A percentile compares a stretch with the other conserved stretches of the same genome.
phyloP scores from a whole-genome alignment of 2,888 invertebrate species.

The Chorisops tibialis region DNA sequence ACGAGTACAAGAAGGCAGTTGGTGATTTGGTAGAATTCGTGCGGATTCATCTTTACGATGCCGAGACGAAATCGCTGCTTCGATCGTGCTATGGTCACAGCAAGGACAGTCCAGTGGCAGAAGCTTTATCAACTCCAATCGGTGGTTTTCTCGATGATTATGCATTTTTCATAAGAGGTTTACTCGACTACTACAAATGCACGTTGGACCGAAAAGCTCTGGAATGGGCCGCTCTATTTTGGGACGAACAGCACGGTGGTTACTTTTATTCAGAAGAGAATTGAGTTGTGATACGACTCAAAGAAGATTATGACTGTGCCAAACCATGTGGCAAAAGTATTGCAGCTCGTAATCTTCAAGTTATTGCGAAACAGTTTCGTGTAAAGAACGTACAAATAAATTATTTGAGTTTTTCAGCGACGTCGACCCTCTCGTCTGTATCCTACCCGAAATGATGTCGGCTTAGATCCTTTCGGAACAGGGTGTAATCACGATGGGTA shows the following conservation, averaged over 20 bases:
- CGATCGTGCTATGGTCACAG: conserved; percentile 77
- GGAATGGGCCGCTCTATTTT: conserved; percentile 77
- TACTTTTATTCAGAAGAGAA: conserved; percentile 72
- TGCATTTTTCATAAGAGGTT: conserved; percentile 79
- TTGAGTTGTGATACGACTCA: conserved; percentile 75
- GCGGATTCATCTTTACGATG: conserved; percentile 65
- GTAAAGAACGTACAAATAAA: conserved; percentile 40
- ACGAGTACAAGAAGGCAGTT: conserved; percentile 67
- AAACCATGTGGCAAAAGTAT: conserved; percentile 93
- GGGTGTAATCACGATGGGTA: conserved; percentile 48
- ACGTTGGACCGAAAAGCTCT: conserved; percentile 71
- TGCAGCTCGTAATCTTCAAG: conserved; percentile 73
- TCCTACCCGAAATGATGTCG: conserved; percentile 51
- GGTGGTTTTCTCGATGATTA: conserved; percentile 88
- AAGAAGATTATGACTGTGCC: conserved; percentile 92
- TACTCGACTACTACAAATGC: conserved; percentile 82
- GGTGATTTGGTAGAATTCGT: conserved; percentile 73
- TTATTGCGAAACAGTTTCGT: conserved; percentile 57
- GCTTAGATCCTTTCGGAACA: conserved; percentile 44
- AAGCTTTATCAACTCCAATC: conserved; percentile 64
- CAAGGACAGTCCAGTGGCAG: conserved; percentile 53
- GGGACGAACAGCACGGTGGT: conserved; percentile 71
- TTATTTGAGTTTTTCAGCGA: conserved; percentile 46
- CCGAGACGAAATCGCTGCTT: conserved; percentile 59
- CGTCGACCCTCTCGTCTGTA: conserved; percentile 44